These are phyloP conservation scores for Ecliptopera silaceata DNA, from an alignment of 2,888 invertebrate genomes.

Conservation along the genomic window DNA sequence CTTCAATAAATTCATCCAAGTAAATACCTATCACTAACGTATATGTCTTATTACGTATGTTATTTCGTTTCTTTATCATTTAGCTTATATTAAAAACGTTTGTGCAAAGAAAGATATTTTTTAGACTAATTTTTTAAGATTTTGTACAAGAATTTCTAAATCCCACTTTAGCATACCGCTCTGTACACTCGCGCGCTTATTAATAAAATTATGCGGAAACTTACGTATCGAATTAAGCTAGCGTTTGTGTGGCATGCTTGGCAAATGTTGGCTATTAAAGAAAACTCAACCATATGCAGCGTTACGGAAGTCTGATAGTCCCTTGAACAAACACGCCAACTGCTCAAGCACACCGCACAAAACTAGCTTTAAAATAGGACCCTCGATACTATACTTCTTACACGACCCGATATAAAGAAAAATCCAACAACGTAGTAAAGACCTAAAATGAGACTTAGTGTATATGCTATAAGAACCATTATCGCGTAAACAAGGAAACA, in stretches of 20 bases:
- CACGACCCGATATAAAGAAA: slow-evolving; percentile 44
- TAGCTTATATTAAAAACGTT: slow-evolving; percentile 70
- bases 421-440: slow-evolving; percentile 50
- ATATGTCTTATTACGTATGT: slow-evolving; percentile 84
- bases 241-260: background rate
- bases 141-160: slow-evolving; percentile 64
- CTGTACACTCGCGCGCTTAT: slow-evolving; percentile 15
- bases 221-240: slow-evolving; percentile 26
- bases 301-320: background rate
- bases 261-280: background rate
- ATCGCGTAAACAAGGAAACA: slow-evolving; percentile 46
- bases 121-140: slow-evolving; percentile 52
- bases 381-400: slow-evolving; percentile 34
- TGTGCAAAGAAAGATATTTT: slow-evolving; percentile 72
- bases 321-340: background rate
- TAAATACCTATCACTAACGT: slow-evolving; percentile 78
- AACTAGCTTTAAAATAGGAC: slow-evolving; percentile 26
- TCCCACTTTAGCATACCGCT: slow-evolving; percentile 35
- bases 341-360: background rate
- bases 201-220: slow-evolving; percentile 30
- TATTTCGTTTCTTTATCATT: slow-evolving; percentile 67
- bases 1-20: slow-evolving; percentile 76
- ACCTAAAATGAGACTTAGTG: slow-evolving; percentile 37
- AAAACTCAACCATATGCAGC: background rate
- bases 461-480: slow-evolving; percentile 29